A percentile compares a stretch with the other conserved stretches of the same genome.
phyloP scores from a whole-genome alignment of 1,140 invertebrate species.

The Melitaea cinxia region DNA sequence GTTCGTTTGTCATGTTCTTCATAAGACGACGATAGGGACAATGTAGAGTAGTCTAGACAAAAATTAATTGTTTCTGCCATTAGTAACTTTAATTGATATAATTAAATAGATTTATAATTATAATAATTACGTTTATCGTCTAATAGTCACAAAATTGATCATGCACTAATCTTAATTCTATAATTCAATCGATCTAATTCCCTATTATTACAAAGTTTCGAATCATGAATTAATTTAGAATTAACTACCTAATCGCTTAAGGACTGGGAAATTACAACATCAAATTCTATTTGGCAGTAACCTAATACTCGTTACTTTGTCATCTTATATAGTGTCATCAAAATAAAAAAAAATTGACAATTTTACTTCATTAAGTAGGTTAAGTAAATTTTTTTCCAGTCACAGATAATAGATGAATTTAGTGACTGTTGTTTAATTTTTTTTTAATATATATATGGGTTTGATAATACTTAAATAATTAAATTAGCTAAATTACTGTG shows the following conservation, averaged over 20 bases:
- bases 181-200: slow-evolving; percentile 52
- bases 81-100: neutral
- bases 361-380: slow-evolving; percentile 7
- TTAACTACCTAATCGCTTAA: slow-evolving; percentile 62
- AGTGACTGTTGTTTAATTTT: neutral
- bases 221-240: slow-evolving; percentile 55
- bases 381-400: slow-evolving; percentile 6
- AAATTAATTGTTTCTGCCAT: slow-evolving; percentile 16
- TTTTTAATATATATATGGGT: neutral
- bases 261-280: slow-evolving; percentile 72
- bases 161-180: slow-evolving; percentile 63
- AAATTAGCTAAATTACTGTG: neutral
- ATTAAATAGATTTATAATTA: slow-evolving; percentile 21
- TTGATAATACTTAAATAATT: neutral
- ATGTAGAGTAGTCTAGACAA: neutral
- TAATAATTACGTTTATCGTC: slow-evolving; percentile 29
- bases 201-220: slow-evolving; percentile 58
- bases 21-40: neutral
- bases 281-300: slow-evolving; percentile 77
- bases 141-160: slow-evolving; percentile 51
- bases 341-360: slow-evolving; percentile 23
- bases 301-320: slow-evolving; percentile 47
- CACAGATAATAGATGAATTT: neutral
- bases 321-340: slow-evolving; percentile 11
- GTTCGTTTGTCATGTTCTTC: neutral